These are phyloP conservation scores for human (Homo sapiens) DNA, from an alignment of 2,113 vertebrate species.

Conservation along the genomic window DNA sequence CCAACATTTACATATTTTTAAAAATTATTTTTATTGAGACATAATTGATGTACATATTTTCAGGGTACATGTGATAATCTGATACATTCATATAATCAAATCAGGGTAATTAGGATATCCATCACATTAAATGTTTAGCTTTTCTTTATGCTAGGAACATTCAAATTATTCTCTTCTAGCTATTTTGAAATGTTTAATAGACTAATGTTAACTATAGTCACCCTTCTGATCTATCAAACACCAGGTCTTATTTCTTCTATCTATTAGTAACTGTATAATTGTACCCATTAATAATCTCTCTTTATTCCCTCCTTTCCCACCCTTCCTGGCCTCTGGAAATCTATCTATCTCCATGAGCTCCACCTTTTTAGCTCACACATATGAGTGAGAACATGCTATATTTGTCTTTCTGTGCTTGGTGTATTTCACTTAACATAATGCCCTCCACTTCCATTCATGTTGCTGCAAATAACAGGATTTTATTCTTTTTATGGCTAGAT, in stretches of 20 bases:
- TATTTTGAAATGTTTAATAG: background rate
- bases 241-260: background rate
- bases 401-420: background rate
- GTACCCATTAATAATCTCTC: background rate
- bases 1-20: background rate
- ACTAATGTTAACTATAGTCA: background rate
- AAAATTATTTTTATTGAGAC: background rate
- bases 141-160: background rate
- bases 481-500: background rate
- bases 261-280: background rate
- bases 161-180: background rate
- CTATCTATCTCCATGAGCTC: background rate
- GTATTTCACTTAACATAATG: background rate
- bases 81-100: background rate
- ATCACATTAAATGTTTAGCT: background rate
- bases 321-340: background rate
- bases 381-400: background rate
- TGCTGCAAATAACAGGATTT: background rate
- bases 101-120: background rate
- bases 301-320: background rate
- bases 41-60: background rate
- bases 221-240: background rate
- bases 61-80: background rate
- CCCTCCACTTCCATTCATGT: background rate
- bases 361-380: background rate